These are phyloP conservation scores for Heliconius nattereri DNA, from an alignment of 1,140 invertebrate genomes.

Conservation along the genomic window DNA sequence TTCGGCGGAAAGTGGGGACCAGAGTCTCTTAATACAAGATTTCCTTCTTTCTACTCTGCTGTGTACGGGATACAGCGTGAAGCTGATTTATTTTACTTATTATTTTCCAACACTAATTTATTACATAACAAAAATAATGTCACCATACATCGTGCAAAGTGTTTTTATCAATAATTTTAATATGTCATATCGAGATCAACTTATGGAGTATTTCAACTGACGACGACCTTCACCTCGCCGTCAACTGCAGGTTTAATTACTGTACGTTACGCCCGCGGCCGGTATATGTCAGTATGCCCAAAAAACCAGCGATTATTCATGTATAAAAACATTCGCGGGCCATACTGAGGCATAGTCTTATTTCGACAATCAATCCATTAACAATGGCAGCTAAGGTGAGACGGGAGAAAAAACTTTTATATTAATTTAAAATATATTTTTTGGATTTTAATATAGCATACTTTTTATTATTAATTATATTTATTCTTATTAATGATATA, in stretches of 20 bases:
- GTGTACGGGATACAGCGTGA: no score
- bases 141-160: conserved; percentile 10
- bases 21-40: no score
- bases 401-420: not conserved
- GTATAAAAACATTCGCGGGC: conserved; percentile 53
- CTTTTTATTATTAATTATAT: not conserved
- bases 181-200: conserved; percentile 24
- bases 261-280: conserved; percentile 37
- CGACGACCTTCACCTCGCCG: conserved; percentile 52
- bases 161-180: conserved; percentile 9
- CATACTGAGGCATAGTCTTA: conserved; percentile 46
- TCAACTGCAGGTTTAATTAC: conserved; percentile 49
- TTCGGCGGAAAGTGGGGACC: no score
- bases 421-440: not conserved
- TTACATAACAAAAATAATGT: not conserved
- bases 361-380: conserved; percentile 42
- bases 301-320: conserved; percentile 41
- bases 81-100: no score
- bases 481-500: not conserved
- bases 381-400: conserved; percentile 58
- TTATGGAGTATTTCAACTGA: conserved; percentile 30
- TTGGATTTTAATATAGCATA: no score
- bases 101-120: not conserved
- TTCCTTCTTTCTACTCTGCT: no score
- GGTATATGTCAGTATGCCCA: conserved; percentile 43